Evolutionary conservation across 2,888 invertebrate genomes (phyloP).

Genomic region (Prostheceraeus crozeri): DNA sequence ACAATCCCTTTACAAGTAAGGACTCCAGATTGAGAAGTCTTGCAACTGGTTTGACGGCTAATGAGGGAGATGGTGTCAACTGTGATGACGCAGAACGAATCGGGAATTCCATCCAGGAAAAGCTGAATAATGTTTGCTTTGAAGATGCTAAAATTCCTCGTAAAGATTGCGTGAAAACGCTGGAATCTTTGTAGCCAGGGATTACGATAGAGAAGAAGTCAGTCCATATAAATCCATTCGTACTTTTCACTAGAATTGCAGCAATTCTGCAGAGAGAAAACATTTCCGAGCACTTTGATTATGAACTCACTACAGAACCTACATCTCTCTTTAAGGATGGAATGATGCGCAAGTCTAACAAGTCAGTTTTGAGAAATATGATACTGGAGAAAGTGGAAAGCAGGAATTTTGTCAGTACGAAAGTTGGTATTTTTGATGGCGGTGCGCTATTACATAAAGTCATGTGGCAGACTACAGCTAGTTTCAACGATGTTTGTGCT

Average conservation of each 20-base stretch:
- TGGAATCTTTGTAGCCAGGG: slow-evolving; percentile 8
- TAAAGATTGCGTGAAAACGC: slow-evolving; percentile 12
- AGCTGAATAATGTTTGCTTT: slow-evolving; percentile 15
- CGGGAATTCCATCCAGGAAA: slow-evolving; percentile 9
- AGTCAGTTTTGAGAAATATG: slow-evolving; percentile 10
- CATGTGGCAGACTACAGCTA: not conserved
- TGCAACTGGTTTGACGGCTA: not conserved
- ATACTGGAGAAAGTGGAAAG: not conserved
- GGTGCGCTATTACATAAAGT: slow-evolving; percentile 12
- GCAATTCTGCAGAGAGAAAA: not conserved
- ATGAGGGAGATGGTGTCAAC: not conserved
- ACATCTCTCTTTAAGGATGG: slow-evolving; percentile 12
- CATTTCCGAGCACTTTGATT: slow-evolving; percentile 11
- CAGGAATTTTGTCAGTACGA: not conserved
- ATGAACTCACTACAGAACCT: slow-evolving; percentile 19
- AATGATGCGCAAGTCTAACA: slow-evolving; percentile 28
- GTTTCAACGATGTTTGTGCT: not conserved
- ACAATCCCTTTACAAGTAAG: not conserved
- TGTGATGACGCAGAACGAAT: not conserved
- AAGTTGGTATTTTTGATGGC: not conserved
- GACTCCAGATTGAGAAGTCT: not conserved
- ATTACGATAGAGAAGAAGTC: not conserved
- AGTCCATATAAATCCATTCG: slow-evolving; percentile 9
- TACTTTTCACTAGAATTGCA: not conserved
- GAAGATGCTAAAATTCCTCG: slow-evolving; percentile 1